Percentiles rank a stretch among this genome's conserved stretches.
phyloP scores from a whole-genome alignment of 2,797 vertebrate genomes.

The Sus cebifrons region DNA sequence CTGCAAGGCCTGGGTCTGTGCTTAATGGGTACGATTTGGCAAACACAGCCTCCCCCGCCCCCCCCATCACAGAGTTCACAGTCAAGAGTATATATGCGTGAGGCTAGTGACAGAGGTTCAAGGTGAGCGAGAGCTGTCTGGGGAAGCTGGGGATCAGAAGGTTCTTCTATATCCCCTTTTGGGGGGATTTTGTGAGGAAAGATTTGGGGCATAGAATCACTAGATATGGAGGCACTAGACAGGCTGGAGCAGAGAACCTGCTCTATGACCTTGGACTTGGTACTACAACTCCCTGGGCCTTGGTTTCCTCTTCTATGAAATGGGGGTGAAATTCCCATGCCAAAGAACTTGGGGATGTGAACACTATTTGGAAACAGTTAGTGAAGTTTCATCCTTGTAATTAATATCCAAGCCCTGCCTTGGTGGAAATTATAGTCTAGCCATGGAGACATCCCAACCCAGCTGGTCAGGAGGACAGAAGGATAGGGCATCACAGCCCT shows the following conservation, averaged over 20 bases:
- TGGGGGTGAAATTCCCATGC: not conserved
- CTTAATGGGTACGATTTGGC: not conserved
- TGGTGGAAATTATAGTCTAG: not conserved
- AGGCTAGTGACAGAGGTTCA: not conserved
- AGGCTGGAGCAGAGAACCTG: not conserved
- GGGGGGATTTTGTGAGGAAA: conserved; percentile 17
- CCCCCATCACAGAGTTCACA: not conserved
- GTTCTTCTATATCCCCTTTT: not conserved
- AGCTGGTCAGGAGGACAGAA: not conserved
- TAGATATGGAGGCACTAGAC: not conserved
- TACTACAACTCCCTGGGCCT: not conserved
- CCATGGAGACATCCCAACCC: not conserved
- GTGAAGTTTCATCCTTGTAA: not conserved
- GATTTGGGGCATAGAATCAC: not conserved
- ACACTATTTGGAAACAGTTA: conserved; percentile 1
- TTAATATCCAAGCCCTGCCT: conserved; percentile 30
- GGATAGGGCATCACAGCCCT: not conserved
- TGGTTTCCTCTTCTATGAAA: conserved; percentile 37
- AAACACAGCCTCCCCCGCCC: not conserved
- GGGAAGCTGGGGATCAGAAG: not conserved
- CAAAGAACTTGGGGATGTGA: conserved; percentile 4
- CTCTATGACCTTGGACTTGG: not conserved
- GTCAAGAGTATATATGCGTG: not conserved
- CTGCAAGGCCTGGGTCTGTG: not conserved
- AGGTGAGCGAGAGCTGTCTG: not conserved